Base-by-base conservation (phyloP, 2,888 invertebrate species). In the Aspidapion aeneum region DNA sequence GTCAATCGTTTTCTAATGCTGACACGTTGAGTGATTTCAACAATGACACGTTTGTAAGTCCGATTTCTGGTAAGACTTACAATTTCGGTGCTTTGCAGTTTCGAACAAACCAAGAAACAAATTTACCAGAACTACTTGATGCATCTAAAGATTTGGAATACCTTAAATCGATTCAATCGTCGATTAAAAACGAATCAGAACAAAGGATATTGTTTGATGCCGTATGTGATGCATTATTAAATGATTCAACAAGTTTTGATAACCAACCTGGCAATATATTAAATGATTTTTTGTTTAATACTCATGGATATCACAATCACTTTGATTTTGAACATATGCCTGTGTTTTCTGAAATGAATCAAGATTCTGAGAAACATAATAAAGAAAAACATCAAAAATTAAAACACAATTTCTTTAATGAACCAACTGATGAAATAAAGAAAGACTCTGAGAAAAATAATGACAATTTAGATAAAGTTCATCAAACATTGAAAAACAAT, bases 171-270 rank as follows among this genome's bases (percentile, higher is more conserved):
- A 18, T 70, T 17, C 64, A 69, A 22, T 51, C 55, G 3, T 54
- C 60, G 1, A 51, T 60, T 1, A 69, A 69, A 21, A 60, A 58
- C 3, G 66, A 69, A 54, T 21, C 48, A 18, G 67, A 67, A 49
- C 58, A 60, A 21, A 52, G 64, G 22, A 50, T 66, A 17, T 60
- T 72, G 59, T 60, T 71, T 12, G 71, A 72, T 57, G 69, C 70
- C 0, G 65, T 71, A 17, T 72, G 72, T 50, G 70, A 72, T 50
- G 71, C 70, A 1, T 69, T 72, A 52, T 58, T 72, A 22, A 64
- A 61, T n/a, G 65, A 67, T 12, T 12, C 35, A 35, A 52, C 3
- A 3, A 18, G 16, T n/a, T n/a, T 18, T 52, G 52, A 52, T n/a
- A 18, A 52, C 18, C 7, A n/a, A 52, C n/a, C 17, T 5, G 7